phyloP scores from a whole-genome alignment of 1,140 invertebrate genomes.

The Calosoma granatense region DNA sequence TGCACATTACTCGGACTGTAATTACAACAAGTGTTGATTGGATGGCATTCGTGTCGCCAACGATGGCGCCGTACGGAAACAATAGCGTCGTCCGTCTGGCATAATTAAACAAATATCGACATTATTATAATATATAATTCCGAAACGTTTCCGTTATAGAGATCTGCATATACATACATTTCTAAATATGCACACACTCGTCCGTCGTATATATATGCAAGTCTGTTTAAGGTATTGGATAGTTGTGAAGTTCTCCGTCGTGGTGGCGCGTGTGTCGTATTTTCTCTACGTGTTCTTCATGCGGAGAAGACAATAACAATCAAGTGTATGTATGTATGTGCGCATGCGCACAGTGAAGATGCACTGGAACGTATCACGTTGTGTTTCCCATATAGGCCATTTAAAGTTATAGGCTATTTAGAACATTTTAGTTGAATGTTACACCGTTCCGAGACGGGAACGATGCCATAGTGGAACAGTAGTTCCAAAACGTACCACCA shows the following conservation, averaged over 20 bases:
- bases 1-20: too few species aligned
- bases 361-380: background rate
- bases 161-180: too few species aligned
- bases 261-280: background rate
- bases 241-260: too few species aligned
- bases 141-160: too few species aligned
- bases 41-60: too few species aligned
- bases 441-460: background rate
- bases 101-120: too few species aligned
- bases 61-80: too few species aligned
- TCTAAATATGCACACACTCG: too few species aligned
- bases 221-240: background rate
- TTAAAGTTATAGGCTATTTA: constrained; percentile 9
- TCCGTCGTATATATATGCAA: background rate
- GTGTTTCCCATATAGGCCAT: constrained; percentile 7
- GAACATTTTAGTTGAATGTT: constrained; percentile 5
- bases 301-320: background rate
- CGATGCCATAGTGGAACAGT: background rate
- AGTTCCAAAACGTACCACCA: background rate
- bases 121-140: too few species aligned
- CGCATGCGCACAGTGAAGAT: background rate
- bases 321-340: background rate
- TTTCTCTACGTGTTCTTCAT: background rate
- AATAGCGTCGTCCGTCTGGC: too few species aligned
- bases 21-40: too few species aligned